Evolutionary conservation across 1,140 invertebrate genomes (phyloP), one percentile per base, ranked within the genome.

Genomic region (Drosophila dunni): DNA sequence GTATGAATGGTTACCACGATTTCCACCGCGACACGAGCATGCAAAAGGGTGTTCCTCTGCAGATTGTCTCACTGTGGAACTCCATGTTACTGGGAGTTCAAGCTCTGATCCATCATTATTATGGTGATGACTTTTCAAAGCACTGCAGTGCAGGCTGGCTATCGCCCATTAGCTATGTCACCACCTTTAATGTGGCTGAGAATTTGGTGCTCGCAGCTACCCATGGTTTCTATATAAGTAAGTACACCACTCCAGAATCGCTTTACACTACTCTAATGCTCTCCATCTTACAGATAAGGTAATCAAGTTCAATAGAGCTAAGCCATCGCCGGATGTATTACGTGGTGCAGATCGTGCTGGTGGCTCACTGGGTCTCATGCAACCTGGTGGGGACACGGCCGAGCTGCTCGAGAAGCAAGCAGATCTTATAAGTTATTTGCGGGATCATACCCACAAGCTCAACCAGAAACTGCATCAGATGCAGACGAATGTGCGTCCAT

Each of bases 341-440:
- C 93, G 64, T 90, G 93, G 82, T 91, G 92, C 63, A 84, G 94
- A 75, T 92, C 94, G 71, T 92, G 91, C 92, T 1, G 92, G 92
- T 42, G 93, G 92, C 17, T 94, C 95, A 78, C 90, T 95, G 54
- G 94, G 95, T 8, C 94, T 94, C 44, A 93, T 93, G 77, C 93
- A 93, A 74, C 93, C 92, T 50, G 94, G 93, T 53, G 93, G 93
- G 20, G 93, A 94, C 81, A 86, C 94, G 3, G 93, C 93, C 29
- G 95, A 95, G 61, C 93, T 96, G 56, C 92, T 95, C 42, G 94
- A 95, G 88, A 95, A 95, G 79, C 95, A 96, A 85, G 93, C 93
- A 48, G 93, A 94, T 77, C 85, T 93, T 5, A 94, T 94, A 51
- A 78, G 89, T 46, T 93, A 93, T 85, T 71, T 94, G 20, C 93